A percentile compares a stretch with the other conserved stretches of the same genome.
These are phyloP conservation scores for Caiman crocodilus DNA, from an alignment of 2,797 vertebrate genomes.

Conservation along the genomic window DNA sequence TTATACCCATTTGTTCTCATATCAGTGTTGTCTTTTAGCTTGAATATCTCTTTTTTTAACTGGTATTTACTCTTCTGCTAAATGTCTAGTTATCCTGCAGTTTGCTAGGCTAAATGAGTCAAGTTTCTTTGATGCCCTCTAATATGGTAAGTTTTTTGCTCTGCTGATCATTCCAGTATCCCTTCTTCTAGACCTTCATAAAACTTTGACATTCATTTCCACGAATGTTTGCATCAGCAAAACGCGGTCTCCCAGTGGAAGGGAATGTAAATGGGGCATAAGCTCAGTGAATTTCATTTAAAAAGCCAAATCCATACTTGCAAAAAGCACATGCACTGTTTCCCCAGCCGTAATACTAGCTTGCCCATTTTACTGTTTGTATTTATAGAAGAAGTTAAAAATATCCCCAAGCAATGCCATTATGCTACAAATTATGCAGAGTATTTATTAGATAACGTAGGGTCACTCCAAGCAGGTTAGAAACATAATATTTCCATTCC, in stretches of 20 bases:
- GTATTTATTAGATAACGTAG: not conserved
- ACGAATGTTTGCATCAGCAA: constrained; percentile 56
- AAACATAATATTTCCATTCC: not conserved
- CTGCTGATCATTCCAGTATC: not conserved
- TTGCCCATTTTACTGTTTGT: not conserved
- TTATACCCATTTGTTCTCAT: not conserved
- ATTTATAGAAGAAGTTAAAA: not conserved
- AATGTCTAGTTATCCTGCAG: constrained; percentile 16
- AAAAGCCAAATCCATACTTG: not conserved
- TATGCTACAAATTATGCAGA: not conserved
- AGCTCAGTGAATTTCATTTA: not conserved
- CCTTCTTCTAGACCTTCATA: not conserved
- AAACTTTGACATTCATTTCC: constrained; percentile 49
- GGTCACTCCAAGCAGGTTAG: not conserved
- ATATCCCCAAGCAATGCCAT: not conserved
- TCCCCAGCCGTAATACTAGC: not conserved
- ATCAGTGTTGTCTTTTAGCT: too few relatives aligned
- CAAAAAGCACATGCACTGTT: not conserved
- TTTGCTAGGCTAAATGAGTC: constrained; percentile 16
- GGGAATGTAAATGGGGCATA: not conserved
- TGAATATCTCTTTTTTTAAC: too few relatives aligned
- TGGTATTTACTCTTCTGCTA: constrained; percentile 6
- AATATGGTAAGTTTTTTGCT: not conserved
- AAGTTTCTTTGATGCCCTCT: not conserved
- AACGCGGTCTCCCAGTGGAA: constrained; percentile 13